Conservation (phyloP, 2,113 vertebrate species). For the Oryzias javanicus region DNA sequence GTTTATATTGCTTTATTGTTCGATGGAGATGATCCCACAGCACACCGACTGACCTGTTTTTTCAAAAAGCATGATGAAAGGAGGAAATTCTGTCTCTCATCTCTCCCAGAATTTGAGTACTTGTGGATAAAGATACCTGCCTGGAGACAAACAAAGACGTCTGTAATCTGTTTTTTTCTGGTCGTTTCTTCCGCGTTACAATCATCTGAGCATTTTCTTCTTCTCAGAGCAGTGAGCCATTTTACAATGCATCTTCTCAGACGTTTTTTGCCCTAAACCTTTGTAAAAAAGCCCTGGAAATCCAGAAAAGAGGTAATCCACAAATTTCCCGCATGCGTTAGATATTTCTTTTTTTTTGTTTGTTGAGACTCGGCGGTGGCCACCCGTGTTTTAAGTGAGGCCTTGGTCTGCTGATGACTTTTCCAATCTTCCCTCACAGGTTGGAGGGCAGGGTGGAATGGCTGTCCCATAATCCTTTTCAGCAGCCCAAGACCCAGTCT, state of each 20-base stretch:
- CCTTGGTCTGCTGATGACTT: conserved; percentile 81
- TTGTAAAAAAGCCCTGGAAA: too few species aligned
- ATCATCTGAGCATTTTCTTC: conserved; percentile 56
- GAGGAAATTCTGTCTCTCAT: conserved; percentile 39
- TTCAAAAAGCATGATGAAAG: conserved; percentile 27
- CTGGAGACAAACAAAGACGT: conserved; percentile 50
- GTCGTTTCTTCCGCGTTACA: conserved; percentile 50
- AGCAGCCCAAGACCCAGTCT: conserved; percentile 9
- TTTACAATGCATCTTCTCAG: too few species aligned
- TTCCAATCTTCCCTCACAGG: conserved; percentile 75
- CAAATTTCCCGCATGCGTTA: too few species aligned
- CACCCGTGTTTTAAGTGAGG: conserved; percentile 73
- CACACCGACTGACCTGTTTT: conserved; percentile 25
- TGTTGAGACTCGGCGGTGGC: conserved; percentile 67
- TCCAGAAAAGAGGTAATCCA: too few species aligned
- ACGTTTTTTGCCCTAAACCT: too few species aligned
- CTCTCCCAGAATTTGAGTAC: conserved; percentile 46
- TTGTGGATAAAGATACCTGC: conserved; percentile 40
- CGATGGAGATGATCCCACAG: conserved; percentile 25
- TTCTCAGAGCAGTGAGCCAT: conserved; percentile 61
- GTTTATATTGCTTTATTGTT: conserved; percentile 28
- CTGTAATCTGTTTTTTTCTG: conserved; percentile 53
- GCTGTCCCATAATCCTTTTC: conserved; percentile 25
- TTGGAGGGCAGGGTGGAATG: conserved; percentile 52
- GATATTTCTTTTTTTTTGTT: too few species aligned